These are phyloP conservation scores for Choristoneura fumiferana DNA, from an alignment of 1,140 invertebrate genomes.

Conservation along the genomic window DNA sequence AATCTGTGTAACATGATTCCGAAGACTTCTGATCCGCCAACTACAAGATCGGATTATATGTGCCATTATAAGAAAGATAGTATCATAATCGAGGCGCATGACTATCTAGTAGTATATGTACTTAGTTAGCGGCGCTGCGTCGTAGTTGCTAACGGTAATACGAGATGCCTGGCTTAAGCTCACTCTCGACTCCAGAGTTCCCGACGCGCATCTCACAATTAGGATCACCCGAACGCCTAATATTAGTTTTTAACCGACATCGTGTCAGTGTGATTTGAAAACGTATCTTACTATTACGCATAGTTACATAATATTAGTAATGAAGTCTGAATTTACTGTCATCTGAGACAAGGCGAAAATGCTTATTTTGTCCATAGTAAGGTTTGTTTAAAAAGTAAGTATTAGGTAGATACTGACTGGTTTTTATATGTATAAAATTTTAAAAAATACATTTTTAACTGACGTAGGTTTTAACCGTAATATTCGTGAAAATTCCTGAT, in stretches of 20 bases:
- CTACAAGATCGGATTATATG: constrained; percentile 8
- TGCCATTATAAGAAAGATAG: constrained; percentile 9
- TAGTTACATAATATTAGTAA: too few relatives aligned
- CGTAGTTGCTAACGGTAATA: constrained; percentile 64
- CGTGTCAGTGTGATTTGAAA: too few relatives aligned
- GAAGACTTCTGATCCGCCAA: not conserved
- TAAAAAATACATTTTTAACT: too few relatives aligned
- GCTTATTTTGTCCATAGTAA: too few relatives aligned
- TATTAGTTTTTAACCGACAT: not conserved
- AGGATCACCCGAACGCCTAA: constrained; percentile 16
- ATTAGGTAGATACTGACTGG: too few relatives aligned
- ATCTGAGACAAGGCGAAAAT: too few relatives aligned
- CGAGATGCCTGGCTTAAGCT: constrained; percentile 58
- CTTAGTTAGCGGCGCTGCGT: constrained; percentile 36
- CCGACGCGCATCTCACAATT: constrained; percentile 26
- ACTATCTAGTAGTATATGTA: constrained; percentile 14
- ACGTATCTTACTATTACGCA: too few relatives aligned
- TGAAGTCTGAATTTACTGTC: too few relatives aligned
- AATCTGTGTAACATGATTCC: not conserved
- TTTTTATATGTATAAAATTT: too few relatives aligned
- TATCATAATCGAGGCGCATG: constrained; percentile 8
- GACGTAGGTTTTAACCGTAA: too few relatives aligned
- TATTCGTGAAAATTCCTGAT: too few relatives aligned
- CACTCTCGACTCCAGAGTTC: constrained; percentile 39
- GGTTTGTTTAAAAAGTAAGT: too few relatives aligned